Evolutionary conservation across 2,888 invertebrate species (phyloP), one percentile per base, ranked within the genome.

Genomic region (Drosophila algonquin): DNA sequence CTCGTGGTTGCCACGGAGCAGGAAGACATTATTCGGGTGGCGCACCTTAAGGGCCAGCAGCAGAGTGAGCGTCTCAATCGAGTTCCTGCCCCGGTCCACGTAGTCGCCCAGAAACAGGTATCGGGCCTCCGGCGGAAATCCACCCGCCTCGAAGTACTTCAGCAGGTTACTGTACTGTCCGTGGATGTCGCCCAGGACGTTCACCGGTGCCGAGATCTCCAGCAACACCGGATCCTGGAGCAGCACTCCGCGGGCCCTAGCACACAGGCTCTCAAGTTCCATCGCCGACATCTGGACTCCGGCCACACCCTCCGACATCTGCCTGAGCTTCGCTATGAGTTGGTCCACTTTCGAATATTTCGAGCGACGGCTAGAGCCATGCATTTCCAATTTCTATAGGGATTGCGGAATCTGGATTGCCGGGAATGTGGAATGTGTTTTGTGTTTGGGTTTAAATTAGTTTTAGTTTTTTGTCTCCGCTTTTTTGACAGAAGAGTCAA

Each of bases 161-260:
- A 99, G 93, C 80, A 99, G 94, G 93, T 99, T 99, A 92, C 97
- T 97, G 93, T 98, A 99, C 93, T 99, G 99, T 72, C 99, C 99
- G 92, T 99, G 98, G 84, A 99, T 98, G 92, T 99, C 99, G 93
- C 98, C 90, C 93, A 99, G 98, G 93, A 99, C 98, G 94, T 99
- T 99, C 77, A 99, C 94, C 75, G 99, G 99, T 55, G 99, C 99
- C 93, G 98, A 98, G 88, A 99, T 93, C 93, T 99, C 98, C 92
- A 99, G 94, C 88, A 99, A 94, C 92, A 99, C 98, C 35, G 99
- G 98, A 92, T 99, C 99, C 91, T 97, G 97, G 79, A 99, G 94
- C 93, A 99, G 98, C 91, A 99, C 98, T 94, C 99, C 99, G 89
- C 99, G 94, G 53, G 98, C 98, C 93, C 98, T 98, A 90, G 98